Conservation (phyloP, 2,113 vertebrate genomes). For the Hippocampus comes region DNA sequence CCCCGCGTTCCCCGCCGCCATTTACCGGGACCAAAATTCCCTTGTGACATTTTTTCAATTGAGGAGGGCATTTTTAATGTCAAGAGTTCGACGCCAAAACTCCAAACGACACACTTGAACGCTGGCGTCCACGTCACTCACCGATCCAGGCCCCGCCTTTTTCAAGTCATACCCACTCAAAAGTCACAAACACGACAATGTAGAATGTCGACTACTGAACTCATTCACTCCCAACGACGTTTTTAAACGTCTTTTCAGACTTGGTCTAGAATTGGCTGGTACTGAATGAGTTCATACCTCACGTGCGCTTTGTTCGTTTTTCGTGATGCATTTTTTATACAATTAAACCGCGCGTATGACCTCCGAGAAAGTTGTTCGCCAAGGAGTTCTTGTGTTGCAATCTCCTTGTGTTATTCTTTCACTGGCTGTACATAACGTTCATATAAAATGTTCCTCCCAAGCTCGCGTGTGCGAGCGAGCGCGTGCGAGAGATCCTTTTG, state of each 20-base stretch:
- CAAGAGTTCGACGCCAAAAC: background rate
- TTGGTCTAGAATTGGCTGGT: too few species aligned
- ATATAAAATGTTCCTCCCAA: background rate
- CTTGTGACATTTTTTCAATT: background rate
- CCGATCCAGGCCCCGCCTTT: background rate
- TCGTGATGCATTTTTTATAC: too few species aligned
- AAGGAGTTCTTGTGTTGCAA: background rate
- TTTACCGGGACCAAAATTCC: background rate
- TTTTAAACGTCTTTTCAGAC: too few species aligned
- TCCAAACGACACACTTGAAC: too few species aligned
- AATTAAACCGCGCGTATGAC: too few species aligned
- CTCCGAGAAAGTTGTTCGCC: background rate
- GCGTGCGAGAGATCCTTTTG: slow-evolving; percentile 27
- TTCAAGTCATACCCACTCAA: background rate
- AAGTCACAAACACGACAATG: background rate
- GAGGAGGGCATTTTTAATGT: background rate
- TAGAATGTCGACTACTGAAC: too few species aligned
- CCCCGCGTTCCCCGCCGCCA: slow-evolving; percentile 42
- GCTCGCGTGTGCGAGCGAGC: slow-evolving; percentile 6
- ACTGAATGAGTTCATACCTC: too few species aligned
- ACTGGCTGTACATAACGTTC: slow-evolving; percentile 5
- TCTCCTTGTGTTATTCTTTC: background rate
- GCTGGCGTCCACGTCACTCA: background rate
- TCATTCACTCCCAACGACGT: too few species aligned
- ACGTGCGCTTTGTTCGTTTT: too few species aligned